These are phyloP conservation scores for Steinernema feltiae DNA, from an alignment of 1,140 invertebrate species.

Conservation along the genomic window DNA sequence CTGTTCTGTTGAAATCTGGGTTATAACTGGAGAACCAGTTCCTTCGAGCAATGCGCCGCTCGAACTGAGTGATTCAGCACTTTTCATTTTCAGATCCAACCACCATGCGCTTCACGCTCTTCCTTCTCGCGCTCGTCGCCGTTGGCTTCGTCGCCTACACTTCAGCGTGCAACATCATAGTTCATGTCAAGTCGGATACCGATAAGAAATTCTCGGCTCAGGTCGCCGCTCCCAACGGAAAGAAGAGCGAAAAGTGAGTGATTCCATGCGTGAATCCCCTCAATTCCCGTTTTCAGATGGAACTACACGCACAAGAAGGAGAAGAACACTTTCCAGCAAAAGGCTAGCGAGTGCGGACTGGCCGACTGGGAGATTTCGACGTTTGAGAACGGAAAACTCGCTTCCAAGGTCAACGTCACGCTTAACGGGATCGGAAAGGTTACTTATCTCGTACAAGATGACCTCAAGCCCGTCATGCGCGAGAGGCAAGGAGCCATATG, in stretches of 20 bases:
- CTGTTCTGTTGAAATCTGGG: not conserved
- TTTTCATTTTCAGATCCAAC: conserved; percentile 3
- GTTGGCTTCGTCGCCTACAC: conserved; percentile 13
- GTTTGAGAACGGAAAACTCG: conserved; percentile 25
- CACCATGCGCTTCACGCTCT: conserved; percentile 27
- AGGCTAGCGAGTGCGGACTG: conserved; percentile 46
- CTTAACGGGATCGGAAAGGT: conserved; percentile 53
- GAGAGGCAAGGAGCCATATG: conserved; percentile 53
- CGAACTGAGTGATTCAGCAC: not conserved
- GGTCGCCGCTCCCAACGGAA: conserved; percentile 47
- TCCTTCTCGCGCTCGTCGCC: conserved; percentile 27
- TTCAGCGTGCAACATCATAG: conserved; percentile 50
- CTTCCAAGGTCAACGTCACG: conserved; percentile 36
- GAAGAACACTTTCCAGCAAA: conserved; percentile 54
- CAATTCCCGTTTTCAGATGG: conserved; percentile 38
- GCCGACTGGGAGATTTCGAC: conserved; percentile 26
- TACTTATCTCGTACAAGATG: conserved; percentile 48
- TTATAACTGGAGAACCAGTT: not conserved
- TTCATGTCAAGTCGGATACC: conserved; percentile 50
- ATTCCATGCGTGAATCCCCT: conserved; percentile 16
- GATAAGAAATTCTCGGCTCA: conserved; percentile 50
- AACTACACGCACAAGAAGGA: conserved; percentile 40
- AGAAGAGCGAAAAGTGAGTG: conserved; percentile 50
- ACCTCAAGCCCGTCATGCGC: conserved; percentile 41
- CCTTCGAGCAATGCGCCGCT: not conserved